A percentile compares a stretch with the other conserved stretches of the same genome.
Conservation (phyloP, 2,888 invertebrate genomes). For the Tetragonisca angustula region DNA sequence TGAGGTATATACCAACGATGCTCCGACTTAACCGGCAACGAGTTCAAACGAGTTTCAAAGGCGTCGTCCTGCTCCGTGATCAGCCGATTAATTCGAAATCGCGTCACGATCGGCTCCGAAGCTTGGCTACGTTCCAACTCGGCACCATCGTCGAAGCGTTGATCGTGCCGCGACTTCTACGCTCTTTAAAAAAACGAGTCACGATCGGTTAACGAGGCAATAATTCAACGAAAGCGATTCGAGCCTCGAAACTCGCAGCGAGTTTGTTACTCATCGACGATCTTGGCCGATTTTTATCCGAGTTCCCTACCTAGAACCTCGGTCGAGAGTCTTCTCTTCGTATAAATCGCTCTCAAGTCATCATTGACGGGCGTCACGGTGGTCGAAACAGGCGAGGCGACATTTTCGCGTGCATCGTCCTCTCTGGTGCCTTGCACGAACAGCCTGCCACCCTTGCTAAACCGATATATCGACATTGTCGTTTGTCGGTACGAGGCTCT, state of each 20-base stretch:
- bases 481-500: background rate
- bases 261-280: background rate
- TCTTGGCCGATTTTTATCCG: constrained; percentile 41
- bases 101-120: constrained; percentile 46
- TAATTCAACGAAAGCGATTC: background rate
- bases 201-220: background rate
- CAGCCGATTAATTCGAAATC: constrained; percentile 30
- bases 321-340: constrained; percentile 92
- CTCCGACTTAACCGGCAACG: background rate
- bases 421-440: constrained; percentile 91
- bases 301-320: constrained; percentile 89
- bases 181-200: background rate
- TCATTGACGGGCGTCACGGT: constrained; percentile 77
- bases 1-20: constrained; percentile 12
- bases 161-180: constrained; percentile 35
- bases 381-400: constrained; percentile 73
- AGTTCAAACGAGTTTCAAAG: background rate
- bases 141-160: constrained; percentile 10
- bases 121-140: constrained; percentile 26
- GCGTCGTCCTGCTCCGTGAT: constrained; percentile 7
- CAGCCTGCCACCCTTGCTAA: constrained; percentile 90
- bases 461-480: constrained; percentile 92
- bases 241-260: background rate
- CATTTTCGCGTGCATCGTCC: constrained; percentile 86
- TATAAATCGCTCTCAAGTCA: constrained; percentile 91